Percentiles rank a stretch among this genome's conserved stretches.
Conservation (phyloP, 2,113 vertebrate species). For the Onychostoma macrolepis region DNA sequence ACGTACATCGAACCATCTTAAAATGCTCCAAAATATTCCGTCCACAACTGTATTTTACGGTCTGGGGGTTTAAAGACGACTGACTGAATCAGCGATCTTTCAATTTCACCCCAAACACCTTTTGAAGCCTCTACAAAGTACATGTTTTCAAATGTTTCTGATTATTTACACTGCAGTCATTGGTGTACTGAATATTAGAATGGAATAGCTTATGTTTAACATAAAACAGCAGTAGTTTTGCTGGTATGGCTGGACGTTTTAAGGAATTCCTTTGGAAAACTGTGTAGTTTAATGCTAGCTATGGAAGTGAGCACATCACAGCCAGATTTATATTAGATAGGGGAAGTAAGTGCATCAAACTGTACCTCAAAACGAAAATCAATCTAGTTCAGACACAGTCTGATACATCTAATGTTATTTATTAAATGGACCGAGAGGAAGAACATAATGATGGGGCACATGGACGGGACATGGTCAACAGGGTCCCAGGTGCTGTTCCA, state of each 20-base stretch:
- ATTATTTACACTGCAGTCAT: slow-evolving; percentile 26
- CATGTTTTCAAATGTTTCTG: background rate
- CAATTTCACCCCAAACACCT: slow-evolving; percentile 14
- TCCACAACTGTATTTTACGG: slow-evolving; percentile 17
- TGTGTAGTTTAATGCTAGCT: background rate
- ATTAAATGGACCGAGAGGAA: background rate
- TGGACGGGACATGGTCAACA: slow-evolving; percentile 15
- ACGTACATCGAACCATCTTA: slow-evolving; percentile 2
- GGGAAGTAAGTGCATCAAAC: slow-evolving; percentile 9
- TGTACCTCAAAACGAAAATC: slow-evolving; percentile 28
- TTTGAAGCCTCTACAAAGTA: background rate
- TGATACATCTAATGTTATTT: background rate
- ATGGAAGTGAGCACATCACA: background rate
- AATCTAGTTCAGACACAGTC: slow-evolving; percentile 12
- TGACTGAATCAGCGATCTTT: slow-evolving; percentile 21
- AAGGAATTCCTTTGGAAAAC: background rate
- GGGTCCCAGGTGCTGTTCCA: background rate
- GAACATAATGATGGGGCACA: background rate
- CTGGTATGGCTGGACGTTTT: slow-evolving; percentile 17
- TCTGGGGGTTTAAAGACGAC: slow-evolving; percentile 15
- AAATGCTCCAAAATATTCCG: slow-evolving; percentile 15
- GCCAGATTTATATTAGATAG: background rate
- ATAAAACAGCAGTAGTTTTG: slow-evolving; percentile 36
- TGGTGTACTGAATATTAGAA: background rate
- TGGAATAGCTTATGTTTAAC: slow-evolving; percentile 28